Evolutionary conservation across 2,797 vertebrate genomes (phyloP), one percentile per base, ranked within the genome.

Genomic region (Myripristis jacobus): DNA sequence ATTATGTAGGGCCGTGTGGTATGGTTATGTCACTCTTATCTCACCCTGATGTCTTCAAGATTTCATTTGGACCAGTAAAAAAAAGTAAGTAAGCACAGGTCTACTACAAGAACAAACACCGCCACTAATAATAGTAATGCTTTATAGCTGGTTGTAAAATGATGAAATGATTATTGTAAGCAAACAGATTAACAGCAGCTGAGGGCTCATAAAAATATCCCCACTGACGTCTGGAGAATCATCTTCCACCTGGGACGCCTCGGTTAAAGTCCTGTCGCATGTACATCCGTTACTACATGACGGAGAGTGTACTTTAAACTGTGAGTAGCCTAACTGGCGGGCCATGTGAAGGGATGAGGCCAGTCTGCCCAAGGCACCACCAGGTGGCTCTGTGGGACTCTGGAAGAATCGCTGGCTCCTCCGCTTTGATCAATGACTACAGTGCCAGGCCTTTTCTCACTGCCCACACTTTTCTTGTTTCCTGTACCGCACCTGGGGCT

Each of bases 381-480:
- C 21, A 65, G 88, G 87, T 71, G 91, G 51, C 81, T 2, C 78
- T 78, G 66, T 64, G 6, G 19, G 31, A 60, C 79, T 34, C 31
- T 4, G 34, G 46, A 3, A 21, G 6, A 16, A 34, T 3, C 5
- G 0, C 21, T 1, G 9, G 0, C n/a, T 25, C 11, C 25, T 6
- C 22, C 2, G 11, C 10, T 13, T 41, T 24, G 52, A 31, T 44
- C 16, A 2, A 4, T 43, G 22, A 69, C 41, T 1, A 18, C 6
- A 19, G 16, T 47, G 29, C 18, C 0, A 1, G 19, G 0, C n/a
- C 46, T 65, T 38, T 31, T 43, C 36, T 38, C 44, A 38, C 71
- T 59, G 58, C 65, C 50, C 70, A 83, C 79, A 71, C 59, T 67
- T 82, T 58, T 88, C 75, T 80, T 78, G 75, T 85, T 79, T 62